Evolutionary conservation across 2,888 invertebrate genomes (phyloP).

Genomic region (Glyphotaelius pellucidus): DNA sequence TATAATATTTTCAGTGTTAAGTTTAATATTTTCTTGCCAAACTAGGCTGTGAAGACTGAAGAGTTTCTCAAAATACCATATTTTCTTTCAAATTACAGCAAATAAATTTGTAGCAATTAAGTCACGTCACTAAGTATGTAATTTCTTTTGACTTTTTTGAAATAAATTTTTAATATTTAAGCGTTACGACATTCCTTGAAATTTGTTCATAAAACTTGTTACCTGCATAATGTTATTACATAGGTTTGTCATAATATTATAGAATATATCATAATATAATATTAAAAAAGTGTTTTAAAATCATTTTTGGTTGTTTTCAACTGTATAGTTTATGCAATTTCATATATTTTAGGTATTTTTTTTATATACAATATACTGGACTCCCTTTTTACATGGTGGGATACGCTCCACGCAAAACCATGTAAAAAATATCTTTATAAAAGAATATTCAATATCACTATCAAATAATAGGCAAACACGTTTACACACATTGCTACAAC

Average conservation of each 20-base stretch:
- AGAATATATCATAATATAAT: background rate
- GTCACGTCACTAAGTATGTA: background rate
- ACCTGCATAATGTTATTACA: background rate
- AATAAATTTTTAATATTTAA: background rate
- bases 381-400: too few species aligned
- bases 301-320: background rate
- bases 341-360: background rate
- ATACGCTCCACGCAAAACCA: too few species aligned
- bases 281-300: too few species aligned
- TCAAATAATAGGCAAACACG: too few species aligned
- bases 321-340: background rate
- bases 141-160: background rate
- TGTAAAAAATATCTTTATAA: too few species aligned
- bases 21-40: background rate
- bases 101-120: background rate
- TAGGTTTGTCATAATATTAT: background rate
- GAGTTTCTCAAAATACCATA: background rate
- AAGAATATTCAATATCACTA: too few species aligned
- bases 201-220: background rate
- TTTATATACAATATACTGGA: background rate
- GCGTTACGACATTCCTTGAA: background rate
- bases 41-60: slow-evolving; percentile 8
- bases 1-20: background rate
- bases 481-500: too few species aligned
- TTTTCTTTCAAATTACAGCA: background rate